Evolutionary conservation across 1,140 invertebrate species (phyloP).

Genomic region (Zaprionus davidi): DNA sequence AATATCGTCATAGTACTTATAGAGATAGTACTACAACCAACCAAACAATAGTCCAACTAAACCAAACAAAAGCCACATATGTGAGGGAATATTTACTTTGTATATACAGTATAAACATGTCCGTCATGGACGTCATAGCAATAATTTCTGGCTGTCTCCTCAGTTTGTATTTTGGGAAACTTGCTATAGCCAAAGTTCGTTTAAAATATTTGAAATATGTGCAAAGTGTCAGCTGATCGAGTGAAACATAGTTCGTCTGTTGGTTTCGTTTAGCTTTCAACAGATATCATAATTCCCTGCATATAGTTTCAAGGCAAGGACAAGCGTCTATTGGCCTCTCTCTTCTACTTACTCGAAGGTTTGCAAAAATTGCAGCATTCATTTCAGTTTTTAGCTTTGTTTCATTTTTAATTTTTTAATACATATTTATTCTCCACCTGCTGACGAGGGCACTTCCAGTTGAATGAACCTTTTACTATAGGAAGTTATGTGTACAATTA

Average conservation of each 20-base stretch:
- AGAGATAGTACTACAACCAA: conserved; percentile 9
- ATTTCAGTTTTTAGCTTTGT: neutral
- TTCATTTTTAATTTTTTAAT: conserved; percentile 1
- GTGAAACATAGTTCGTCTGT: conserved; percentile 44
- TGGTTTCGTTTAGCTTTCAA: conserved; percentile 42
- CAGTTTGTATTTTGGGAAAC: conserved; percentile 32
- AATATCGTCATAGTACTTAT: conserved; percentile 20
- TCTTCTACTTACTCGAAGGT: too few relatives aligned
- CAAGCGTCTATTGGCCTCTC: conserved; percentile 53
- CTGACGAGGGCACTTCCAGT: conserved; percentile 51
- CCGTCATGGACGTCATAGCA: conserved; percentile 24
- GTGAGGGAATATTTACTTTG: neutral
- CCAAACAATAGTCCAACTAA: conserved; percentile 32
- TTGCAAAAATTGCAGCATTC: conserved; percentile 46
- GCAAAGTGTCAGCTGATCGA: conserved; percentile 52
- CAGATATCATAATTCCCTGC: neutral
- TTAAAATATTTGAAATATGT: conserved; percentile 49
- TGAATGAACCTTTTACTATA: conserved; percentile 55
- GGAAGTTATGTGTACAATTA: conserved; percentile 50
- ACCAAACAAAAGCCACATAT: conserved; percentile 10
- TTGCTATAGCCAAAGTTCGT: conserved; percentile 22
- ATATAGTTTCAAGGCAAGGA: conserved; percentile 59
- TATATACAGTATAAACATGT: conserved; percentile 9
- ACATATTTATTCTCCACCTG: conserved; percentile 23
- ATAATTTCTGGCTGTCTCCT: conserved; percentile 25